Base-by-base conservation (phyloP, 2,888 invertebrate species). In the Caenorhabditis sp. region DNA sequence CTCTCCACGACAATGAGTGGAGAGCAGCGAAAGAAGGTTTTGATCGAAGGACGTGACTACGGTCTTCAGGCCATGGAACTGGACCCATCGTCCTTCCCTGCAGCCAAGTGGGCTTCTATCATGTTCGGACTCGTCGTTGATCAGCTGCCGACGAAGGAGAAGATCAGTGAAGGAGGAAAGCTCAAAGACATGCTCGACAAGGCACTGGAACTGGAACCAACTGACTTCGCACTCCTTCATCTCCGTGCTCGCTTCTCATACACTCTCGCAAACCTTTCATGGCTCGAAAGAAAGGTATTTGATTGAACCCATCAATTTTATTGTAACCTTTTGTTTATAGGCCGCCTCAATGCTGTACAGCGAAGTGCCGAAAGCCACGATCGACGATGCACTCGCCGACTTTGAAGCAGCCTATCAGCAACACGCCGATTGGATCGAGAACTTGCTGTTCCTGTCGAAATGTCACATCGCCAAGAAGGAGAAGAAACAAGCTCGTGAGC, bases 371-470 rank as follows among this genome's bases (percentile, higher is more conserved):
- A 84, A 86, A 16, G 87, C 88, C 14, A 86, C 89, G 26, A 86
- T 86, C 64, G 89, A 89, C 26, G 89, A 89, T 35, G 89, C 89
- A 10, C 81, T 88, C 22, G 61, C 26, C n/a, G 89, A 89, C 79
- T 89, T 89, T 61, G 74, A 84, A 47, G 85, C 86, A 4, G 87
- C 93, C 31, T 92, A 93, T 68, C 88, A 90, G 64, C 85, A 93
- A 38, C 90, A 91, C 31, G 92, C 93, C 24, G 89, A 89, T 41
- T 93, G 93, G 93, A 93, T 93, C 84, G 93, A 93, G 86, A 93
- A 93, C 86, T 85, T 92, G 59, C 82, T 93, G 47, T 93, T 91
- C 89, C 87, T 93, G 66, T 93, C 91, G 31, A 93, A 93, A 87
- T 89, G 90, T 75, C 89, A 88, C 58, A n/a, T 90, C 12, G 82